phyloP scores from a whole-genome alignment of 2,888 invertebrate genomes.

The Lumbricus terrestris region DNA sequence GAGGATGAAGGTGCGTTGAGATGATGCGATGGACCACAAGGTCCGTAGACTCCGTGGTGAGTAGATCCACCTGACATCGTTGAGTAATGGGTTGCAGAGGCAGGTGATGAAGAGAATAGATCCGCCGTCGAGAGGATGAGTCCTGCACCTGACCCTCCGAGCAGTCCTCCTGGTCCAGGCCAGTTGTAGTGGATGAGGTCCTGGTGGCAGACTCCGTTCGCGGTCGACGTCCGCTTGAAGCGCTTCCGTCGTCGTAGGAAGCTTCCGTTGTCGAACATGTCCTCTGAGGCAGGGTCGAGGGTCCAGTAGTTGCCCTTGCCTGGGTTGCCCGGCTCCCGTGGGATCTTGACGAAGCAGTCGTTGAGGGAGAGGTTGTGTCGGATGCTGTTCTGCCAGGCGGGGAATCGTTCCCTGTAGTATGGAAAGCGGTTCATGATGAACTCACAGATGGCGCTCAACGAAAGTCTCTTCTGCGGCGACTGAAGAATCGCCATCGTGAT shows the following conservation, averaged over 20 bases:
- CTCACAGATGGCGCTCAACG: conserved; percentile 96
- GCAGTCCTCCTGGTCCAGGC: conserved; percentile 9
- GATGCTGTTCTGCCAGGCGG: conserved; percentile 81
- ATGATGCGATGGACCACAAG: neutral
- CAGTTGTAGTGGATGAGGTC: conserved; percentile 20
- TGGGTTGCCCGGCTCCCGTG: conserved; percentile 82
- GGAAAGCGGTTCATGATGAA: conserved; percentile 94
- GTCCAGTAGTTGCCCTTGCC: conserved; percentile 95
- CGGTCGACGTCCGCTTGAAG: conserved; percentile 54
- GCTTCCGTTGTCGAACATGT: conserved; percentile 99
- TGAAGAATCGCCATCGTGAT: conserved; percentile 99
- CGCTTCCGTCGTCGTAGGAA: conserved; percentile 90
- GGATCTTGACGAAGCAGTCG: conserved; percentile 98
- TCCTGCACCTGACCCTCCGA: neutral
- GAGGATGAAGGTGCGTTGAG: neutral
- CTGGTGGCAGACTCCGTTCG: neutral
- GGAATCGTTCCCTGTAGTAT: conserved; percentile 72
- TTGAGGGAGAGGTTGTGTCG: conserved; percentile 89
- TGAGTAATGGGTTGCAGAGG: neutral
- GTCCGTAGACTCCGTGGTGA: neutral
- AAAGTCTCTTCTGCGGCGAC: conserved; percentile 81
- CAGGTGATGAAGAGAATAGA: neutral
- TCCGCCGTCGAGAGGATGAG: neutral
- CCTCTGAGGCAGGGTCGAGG: conserved; percentile 91
- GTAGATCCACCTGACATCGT: neutral